phyloP scores from a whole-genome alignment of 2,113 vertebrate genomes.

The Nematolebias whitei region DNA sequence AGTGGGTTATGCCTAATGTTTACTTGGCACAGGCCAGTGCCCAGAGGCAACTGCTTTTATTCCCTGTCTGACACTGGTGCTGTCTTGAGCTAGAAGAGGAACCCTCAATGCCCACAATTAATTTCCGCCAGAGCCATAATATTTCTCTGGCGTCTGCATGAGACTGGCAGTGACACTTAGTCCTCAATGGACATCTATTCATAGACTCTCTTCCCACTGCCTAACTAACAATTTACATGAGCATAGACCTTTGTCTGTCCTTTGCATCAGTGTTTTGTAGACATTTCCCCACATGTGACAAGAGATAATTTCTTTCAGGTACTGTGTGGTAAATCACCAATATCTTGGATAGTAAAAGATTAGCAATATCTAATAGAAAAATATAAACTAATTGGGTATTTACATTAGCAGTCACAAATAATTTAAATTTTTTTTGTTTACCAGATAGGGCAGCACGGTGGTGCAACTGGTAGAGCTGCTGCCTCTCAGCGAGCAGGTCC shows the following conservation, averaged over 20 bases:
- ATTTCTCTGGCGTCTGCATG: slow-evolving; percentile 67
- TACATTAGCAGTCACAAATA: neutral
- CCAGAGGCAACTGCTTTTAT: slow-evolving; percentile 64
- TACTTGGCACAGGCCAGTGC: slow-evolving; percentile 74
- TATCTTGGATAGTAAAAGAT: no score
- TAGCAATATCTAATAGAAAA: no score
- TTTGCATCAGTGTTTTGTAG: slow-evolving; percentile 28
- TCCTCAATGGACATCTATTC: slow-evolving; percentile 72
- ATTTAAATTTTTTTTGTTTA: no score
- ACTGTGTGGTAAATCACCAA: no score
- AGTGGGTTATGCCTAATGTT: slow-evolving; percentile 70
- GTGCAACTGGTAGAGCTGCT: no score
- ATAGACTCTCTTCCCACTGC: slow-evolving; percentile 38
- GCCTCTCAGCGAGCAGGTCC: no score
- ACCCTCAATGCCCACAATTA: slow-evolving; percentile 77
- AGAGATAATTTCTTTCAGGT: no score
- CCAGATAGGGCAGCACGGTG: no score
- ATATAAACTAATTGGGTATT: neutral
- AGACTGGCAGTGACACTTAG: slow-evolving; percentile 71
- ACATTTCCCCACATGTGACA: neutral
- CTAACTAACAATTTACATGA: slow-evolving; percentile 52
- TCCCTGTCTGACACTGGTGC: slow-evolving; percentile 72
- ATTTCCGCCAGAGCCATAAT: slow-evolving; percentile 76
- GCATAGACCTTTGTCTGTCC: slow-evolving; percentile 14
- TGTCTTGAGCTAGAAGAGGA: slow-evolving; percentile 71